These are phyloP conservation scores for Rhagium mordax DNA, from an alignment of 2,888 invertebrate genomes.

Conservation along the genomic window DNA sequence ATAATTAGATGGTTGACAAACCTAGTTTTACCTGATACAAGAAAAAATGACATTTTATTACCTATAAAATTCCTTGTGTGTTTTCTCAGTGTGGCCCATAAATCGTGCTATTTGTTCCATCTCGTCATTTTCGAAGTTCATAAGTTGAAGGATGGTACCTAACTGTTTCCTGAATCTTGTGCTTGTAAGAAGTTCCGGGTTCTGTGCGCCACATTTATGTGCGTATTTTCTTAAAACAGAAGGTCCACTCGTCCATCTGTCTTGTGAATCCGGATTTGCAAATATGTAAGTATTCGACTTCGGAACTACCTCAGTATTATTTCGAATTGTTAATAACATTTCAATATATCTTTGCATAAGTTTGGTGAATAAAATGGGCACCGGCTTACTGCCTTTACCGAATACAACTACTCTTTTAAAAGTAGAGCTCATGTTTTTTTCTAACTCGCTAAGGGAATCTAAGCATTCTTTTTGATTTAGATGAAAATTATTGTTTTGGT, in stretches of 20 bases:
- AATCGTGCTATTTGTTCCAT: conserved; percentile 48
- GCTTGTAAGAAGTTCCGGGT: conserved; percentile 41
- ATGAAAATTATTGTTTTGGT: conserved; percentile 13
- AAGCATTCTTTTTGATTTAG: conserved; percentile 37
- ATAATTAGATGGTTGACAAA: conserved; percentile 1
- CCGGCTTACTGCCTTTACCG: conserved; percentile 46
- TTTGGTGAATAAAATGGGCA: conserved; percentile 45
- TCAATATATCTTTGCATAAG: conserved; percentile 26
- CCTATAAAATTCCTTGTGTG: conserved; percentile 41
- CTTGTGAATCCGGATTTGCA: conserved; percentile 47
- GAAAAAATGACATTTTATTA: conserved; percentile 20
- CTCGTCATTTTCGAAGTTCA: conserved; percentile 43
- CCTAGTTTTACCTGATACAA: not conserved
- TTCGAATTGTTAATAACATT: conserved; percentile 42
- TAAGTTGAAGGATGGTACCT: conserved; percentile 45
- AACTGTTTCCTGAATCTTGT: conserved; percentile 47
- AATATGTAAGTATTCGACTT: conserved; percentile 48
- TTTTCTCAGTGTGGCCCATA: conserved; percentile 46
- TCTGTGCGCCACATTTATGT: conserved; percentile 47
- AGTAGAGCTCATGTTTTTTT: conserved; percentile 36
- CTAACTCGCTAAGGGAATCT: conserved; percentile 24
- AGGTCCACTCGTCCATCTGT: conserved; percentile 47
- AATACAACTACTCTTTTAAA: conserved; percentile 40
- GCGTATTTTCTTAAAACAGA: conserved; percentile 40
- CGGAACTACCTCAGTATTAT: conserved; percentile 44